phyloP scores from a whole-genome alignment of 2,888 invertebrate genomes.

The Patella pellucida region DNA sequence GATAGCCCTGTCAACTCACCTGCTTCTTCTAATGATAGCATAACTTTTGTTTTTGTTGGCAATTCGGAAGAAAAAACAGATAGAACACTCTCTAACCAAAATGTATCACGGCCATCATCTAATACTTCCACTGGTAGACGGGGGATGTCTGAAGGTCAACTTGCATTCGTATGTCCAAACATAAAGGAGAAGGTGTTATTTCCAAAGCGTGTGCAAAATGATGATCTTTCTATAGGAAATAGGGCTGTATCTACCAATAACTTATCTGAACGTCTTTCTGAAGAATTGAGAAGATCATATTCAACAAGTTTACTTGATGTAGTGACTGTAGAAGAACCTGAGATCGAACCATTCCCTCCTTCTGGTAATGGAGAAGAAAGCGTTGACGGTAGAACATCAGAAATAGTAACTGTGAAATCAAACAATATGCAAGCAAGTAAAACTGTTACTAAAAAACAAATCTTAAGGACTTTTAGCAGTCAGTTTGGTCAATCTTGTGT shows the following conservation, averaged over 20 bases:
- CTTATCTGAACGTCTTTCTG: slow-evolving; percentile 34
- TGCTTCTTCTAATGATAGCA: slow-evolving; percentile 47
- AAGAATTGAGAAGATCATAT: slow-evolving; percentile 41
- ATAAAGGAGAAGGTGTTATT: slow-evolving; percentile 40
- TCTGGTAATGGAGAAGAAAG: not conserved
- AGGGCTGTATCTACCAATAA: slow-evolving; percentile 55
- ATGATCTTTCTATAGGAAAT: slow-evolving; percentile 38
- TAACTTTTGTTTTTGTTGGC: slow-evolving; percentile 57
- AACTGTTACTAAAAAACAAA: not conserved
- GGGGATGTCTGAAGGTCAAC: slow-evolving; percentile 14
- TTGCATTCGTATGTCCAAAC: slow-evolving; percentile 9
- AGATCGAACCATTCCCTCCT: slow-evolving; percentile 33
- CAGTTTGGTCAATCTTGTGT: not conserved
- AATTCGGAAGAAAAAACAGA: slow-evolving; percentile 31
- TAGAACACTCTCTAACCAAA: not conserved
- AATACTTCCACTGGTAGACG: slow-evolving; percentile 14
- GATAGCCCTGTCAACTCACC: slow-evolving; percentile 15
- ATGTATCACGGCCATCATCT: not conserved
- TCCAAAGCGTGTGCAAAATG: slow-evolving; percentile 47
- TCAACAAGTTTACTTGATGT: slow-evolving; percentile 51
- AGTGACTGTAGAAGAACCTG: slow-evolving; percentile 34
- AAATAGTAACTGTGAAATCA: not conserved
- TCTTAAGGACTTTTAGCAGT: not conserved
- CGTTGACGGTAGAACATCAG: not conserved
- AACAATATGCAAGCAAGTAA: not conserved